Conservation (phyloP, 2,888 invertebrate genomes). For the Orchesella flavescens region DNA sequence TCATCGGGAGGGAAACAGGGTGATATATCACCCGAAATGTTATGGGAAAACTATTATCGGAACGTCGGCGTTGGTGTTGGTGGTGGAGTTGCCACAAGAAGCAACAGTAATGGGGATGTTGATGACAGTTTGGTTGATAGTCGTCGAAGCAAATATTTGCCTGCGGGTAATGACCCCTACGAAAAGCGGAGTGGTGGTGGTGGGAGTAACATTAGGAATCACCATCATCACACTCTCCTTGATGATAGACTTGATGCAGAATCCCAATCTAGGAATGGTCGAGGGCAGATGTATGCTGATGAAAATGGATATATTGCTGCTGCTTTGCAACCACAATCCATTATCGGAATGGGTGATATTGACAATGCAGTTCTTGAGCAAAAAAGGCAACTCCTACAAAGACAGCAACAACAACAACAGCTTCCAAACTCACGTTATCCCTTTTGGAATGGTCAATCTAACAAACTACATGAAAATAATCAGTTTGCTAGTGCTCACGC, state of each 20-base stretch:
- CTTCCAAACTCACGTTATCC: conserved; percentile 9
- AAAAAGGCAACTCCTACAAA: conserved; percentile 36
- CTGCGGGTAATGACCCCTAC: conserved; percentile 49
- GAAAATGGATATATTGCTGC: conserved; percentile 25
- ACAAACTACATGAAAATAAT: neutral
- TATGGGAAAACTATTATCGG: conserved; percentile 62
- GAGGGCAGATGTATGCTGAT: conserved; percentile 14
- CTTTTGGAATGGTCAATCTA: conserved; percentile 21
- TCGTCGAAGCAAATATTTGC: conserved; percentile 32
- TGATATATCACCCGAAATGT: conserved; percentile 37
- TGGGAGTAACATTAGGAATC: neutral
- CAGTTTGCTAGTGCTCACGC: neutral
- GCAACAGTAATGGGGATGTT: conserved; percentile 20
- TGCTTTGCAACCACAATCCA: neutral
- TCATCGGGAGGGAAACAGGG: conserved; percentile 27
- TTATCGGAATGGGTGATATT: conserved; percentile 13
- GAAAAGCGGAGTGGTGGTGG: conserved; percentile 55
- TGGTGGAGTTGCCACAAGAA: neutral
- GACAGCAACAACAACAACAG: conserved; percentile 31
- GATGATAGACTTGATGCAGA: neutral
- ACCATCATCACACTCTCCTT: neutral
- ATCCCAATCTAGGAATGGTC: conserved; percentile 14
- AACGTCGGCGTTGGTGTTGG: conserved; percentile 10
- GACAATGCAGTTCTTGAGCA: conserved; percentile 32
- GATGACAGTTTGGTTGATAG: conserved; percentile 38